These are phyloP conservation scores for Falco naumanni DNA, from an alignment of 2,797 vertebrate species.

Conservation along the genomic window DNA sequence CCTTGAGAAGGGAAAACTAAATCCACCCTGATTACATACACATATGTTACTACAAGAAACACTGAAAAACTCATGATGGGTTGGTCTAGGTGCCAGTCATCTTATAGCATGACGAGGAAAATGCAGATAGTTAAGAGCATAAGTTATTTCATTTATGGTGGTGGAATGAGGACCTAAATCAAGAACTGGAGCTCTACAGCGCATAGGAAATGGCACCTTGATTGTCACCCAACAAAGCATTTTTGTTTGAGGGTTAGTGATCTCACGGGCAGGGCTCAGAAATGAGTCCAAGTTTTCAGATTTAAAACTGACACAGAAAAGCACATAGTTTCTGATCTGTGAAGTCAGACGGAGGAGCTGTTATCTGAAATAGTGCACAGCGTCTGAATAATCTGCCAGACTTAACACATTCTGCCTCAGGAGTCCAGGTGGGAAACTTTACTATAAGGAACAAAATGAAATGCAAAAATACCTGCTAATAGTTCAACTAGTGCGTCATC, in stretches of 20 bases:
- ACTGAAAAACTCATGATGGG: background rate
- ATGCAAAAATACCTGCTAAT: conserved; percentile 47
- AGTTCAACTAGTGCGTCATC: conserved; percentile 8
- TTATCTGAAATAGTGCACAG: conserved; percentile 60
- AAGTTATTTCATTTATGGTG: background rate
- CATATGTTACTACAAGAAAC: background rate
- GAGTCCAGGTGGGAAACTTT: conserved; percentile 67
- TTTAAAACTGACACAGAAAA: background rate
- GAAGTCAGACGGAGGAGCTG: conserved; percentile 44
- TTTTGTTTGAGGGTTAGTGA: background rate
- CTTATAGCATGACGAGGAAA: background rate
- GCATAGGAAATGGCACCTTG: background rate
- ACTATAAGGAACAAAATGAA: conserved; percentile 43
- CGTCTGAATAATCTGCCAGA: conserved; percentile 52
- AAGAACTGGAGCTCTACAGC: background rate
- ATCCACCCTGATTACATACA: background rate
- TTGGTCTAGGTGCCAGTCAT: background rate
- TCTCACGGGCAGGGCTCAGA: conserved; percentile 1
- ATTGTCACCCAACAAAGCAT: background rate
- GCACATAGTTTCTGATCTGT: conserved; percentile 11
- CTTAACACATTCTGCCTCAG: conserved; percentile 57
- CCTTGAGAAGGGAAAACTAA: background rate
- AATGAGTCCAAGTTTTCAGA: conserved; percentile 3
- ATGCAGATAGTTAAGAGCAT: background rate
- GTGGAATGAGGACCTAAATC: background rate